Evolutionary conservation across 2,888 invertebrate species (phyloP), one percentile per base, ranked within the genome.

Genomic region (Ferdinandea cuprea): DNA sequence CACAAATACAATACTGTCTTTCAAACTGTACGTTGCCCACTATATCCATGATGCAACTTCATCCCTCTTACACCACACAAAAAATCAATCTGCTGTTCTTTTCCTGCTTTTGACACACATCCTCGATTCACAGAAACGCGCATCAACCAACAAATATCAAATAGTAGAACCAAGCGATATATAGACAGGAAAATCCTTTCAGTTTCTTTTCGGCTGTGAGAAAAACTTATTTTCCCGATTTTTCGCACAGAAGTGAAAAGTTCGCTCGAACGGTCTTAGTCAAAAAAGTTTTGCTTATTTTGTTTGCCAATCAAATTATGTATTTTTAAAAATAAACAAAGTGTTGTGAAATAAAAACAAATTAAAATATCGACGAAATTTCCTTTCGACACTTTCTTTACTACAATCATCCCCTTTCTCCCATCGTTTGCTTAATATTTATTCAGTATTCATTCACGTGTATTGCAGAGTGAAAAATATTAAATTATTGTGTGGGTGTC

Each of bases 191-290:
- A 63, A 63, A 69, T 61, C 65, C 54, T 65, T 81, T 81, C 76
- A 81, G 76, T 81, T 81, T 76, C 71, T 46, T 66, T 66, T 81
- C 58, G 81, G 76, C 71, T 81, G 81, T 81, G 81, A 76, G 46
- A 81, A 71, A 69, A 81, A 40, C 13, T 50, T 61, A 74, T 58
- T 69, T 54, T 46, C 19, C 15, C 15, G 25, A n/a, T 35, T 65
- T 63, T 42, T 21, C 44, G 69, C 25, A n/a, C n/a, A 59, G 30
- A n/a, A 35, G 58, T 61, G 42, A 61, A 59, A 25, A 50, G 25
- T 37, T 4, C 15, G 37, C 32, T 32, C 54, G 35, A 56, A 37
- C 25, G 13, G 46, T 56, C 8, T 48, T 58, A 40, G n/a, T 46
- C 28, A 21, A 21, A 54, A 46, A 13, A 35, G 7, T n/a, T 11